Base-by-base conservation (phyloP, 2,888 invertebrate species). In the Nysson spinosus region DNA sequence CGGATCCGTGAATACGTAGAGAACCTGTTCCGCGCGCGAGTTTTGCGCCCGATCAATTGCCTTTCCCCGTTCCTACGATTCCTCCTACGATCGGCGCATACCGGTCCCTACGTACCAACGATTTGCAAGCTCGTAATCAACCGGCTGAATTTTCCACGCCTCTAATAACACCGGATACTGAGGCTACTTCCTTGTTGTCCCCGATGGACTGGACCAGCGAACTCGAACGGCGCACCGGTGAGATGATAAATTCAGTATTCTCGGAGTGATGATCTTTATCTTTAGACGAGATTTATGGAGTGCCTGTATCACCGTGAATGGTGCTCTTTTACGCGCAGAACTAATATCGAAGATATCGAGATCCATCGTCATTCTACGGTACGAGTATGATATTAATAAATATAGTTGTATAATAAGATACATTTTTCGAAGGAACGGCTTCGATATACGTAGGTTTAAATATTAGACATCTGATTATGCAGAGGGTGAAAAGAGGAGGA, bases 11-110 rank as follows among this genome's bases (percentile, higher is more conserved):
- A 75, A 72, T 69, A 58, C 69, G 63, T 68, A 68, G 66, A 80
- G 63, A 82, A 79, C 80, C 78, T 77, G 80, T 80, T 79, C 73
- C 55, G 32, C 60, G 50, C 57, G 67, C 42, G 54, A n/a, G n/a
- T n/a, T n/a, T n/a, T 26, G 49, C 57, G 49, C 52, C 64, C 64
- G 69, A 79, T 79, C 74, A 72, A 77, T 68, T 61, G 69, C 66
- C 70, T 75, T 69, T 66, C 68, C 67, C 61, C 68, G 57, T 70
- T 77, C 62, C 66, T 68, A 63, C 66, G 55, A 70, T 64, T 75
- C 69, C 69, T 47, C 68, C 73, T 69, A 75, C 71, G 69, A 69
- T 65, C 72, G 47, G 35, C 35, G 56, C 68, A 71, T 75, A n/a
- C n/a, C n/a, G n/a, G n/a, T n/a, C 71, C 71, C 66, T 34, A 19